Evolutionary conservation across 2,888 invertebrate species (phyloP).

Genomic region (Eurytoma adleriae): DNA sequence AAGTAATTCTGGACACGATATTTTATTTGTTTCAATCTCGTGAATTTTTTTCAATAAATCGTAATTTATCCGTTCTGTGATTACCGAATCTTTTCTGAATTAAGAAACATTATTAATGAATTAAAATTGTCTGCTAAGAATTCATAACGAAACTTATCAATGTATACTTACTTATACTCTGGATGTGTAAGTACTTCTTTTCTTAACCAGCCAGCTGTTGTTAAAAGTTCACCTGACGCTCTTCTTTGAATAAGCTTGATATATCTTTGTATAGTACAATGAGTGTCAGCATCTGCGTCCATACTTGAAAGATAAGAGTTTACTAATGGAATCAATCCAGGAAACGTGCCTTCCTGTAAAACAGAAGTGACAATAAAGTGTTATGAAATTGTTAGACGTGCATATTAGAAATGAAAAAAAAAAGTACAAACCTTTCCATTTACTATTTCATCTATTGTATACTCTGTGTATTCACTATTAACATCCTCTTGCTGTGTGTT

Average conservation of each 20-base stretch:
- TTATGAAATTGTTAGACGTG: neutral
- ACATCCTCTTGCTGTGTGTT: conserved; percentile 75
- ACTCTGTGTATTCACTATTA: conserved; percentile 82
- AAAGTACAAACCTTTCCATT: conserved; percentile 85
- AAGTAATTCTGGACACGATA: conserved; percentile 86
- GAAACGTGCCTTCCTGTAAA: conserved; percentile 89
- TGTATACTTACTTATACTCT: conserved; percentile 86
- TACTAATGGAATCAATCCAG: conserved; percentile 95
- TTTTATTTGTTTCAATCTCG: conserved; percentile 84
- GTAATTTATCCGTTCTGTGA: conserved; percentile 92
- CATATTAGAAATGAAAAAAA: conserved; percentile 2
- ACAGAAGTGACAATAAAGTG: neutral
- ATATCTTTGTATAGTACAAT: conserved; percentile 98
- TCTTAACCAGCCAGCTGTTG: conserved; percentile 97
- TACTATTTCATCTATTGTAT: conserved; percentile 97
- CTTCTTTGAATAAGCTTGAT: conserved; percentile 92
- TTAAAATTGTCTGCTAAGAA: conserved; percentile 12
- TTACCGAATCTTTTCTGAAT: conserved; percentile 89
- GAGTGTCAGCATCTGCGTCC: conserved; percentile 98
- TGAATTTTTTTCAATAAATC: conserved; percentile 89
- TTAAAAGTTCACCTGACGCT: conserved; percentile 92
- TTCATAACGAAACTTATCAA: conserved; percentile 21
- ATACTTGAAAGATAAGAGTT: conserved; percentile 95
- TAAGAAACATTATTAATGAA: conserved; percentile 57
- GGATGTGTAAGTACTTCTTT: conserved; percentile 92